Conservation (phyloP, 2,888 invertebrate genomes). For the Taenaris catops region DNA sequence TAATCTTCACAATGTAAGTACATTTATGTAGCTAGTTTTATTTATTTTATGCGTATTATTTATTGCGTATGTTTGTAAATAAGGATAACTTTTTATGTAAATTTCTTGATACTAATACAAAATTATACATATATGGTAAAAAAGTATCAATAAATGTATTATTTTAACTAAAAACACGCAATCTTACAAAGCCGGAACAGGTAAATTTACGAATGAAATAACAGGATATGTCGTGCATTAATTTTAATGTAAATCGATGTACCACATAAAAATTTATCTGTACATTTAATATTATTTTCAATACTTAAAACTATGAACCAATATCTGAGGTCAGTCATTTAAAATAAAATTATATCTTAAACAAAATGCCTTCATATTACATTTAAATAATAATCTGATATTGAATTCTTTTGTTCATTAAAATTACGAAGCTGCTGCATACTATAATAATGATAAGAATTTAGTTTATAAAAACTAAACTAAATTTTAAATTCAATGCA, state of each 20-base stretch:
- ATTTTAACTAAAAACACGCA: no score
- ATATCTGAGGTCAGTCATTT: constrained; percentile 19
- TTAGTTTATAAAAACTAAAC: not conserved
- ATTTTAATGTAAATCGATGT: constrained; percentile 63
- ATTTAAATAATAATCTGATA: constrained; percentile 11
- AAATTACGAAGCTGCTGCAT: constrained; percentile 14
- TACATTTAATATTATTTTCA: constrained; percentile 38
- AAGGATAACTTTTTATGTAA: no score
- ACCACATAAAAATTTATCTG: constrained; percentile 66
- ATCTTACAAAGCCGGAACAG: no score
- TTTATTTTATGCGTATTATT: no score
- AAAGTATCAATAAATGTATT: no score
- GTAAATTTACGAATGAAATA: no score
- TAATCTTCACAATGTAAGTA: no score
- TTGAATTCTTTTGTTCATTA: constrained; percentile 9
- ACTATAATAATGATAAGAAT: constrained; percentile 9
- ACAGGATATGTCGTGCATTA: constrained; percentile 30
- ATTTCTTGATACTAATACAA: no score
- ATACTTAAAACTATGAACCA: constrained; percentile 17
- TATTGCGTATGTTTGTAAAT: no score
- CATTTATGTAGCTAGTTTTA: no score
- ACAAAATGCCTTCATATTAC: constrained; percentile 4
- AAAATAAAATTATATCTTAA: no score
- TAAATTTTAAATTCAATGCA: not conserved
- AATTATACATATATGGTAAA: no score